Percentiles rank a stretch among this genome's conserved stretches.
These are phyloP conservation scores for Beroe ovata DNA, from an alignment of 37 sponge, comb jelly and placozoan species.

Conservation along the genomic window DNA sequence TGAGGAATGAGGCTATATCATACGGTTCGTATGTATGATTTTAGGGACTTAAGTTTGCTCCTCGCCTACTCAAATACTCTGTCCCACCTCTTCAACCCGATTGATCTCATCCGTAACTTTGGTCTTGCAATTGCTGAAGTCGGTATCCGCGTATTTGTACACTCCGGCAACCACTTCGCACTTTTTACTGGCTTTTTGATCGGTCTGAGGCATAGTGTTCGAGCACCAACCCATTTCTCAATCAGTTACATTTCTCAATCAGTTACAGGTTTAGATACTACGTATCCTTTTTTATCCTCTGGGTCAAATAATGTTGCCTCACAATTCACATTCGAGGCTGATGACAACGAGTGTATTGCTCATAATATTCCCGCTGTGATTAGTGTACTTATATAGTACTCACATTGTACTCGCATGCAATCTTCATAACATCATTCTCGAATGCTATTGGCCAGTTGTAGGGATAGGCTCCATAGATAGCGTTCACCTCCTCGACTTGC, in stretches of 20 bases:
- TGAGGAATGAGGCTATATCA: not conserved
- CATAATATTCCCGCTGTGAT: too few species aligned
- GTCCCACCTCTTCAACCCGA: not conserved
- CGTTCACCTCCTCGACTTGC: not conserved
- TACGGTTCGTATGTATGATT: not conserved
- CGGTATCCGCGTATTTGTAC: not conserved
- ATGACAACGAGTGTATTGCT: too few species aligned
- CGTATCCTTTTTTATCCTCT: too few species aligned
- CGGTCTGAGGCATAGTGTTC: not conserved
- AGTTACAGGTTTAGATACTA: too few species aligned
- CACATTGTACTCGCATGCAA: not conserved
- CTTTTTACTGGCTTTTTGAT: not conserved
- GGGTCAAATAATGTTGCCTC: too few species aligned
- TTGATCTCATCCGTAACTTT: constrained; percentile 5
- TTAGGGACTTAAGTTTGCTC: too few species aligned
- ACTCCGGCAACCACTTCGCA: not conserved
- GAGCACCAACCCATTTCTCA: not conserved
- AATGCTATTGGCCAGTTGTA: not conserved
- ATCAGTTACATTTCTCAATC: too few species aligned
- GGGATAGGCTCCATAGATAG: not conserved
- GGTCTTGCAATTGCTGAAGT: not conserved
- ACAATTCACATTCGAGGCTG: too few species aligned
- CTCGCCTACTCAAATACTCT: too few species aligned
- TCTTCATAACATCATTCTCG: not conserved
- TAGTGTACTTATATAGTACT: not conserved